Evolutionary conservation across 2,797 vertebrate species (phyloP).

Genomic region (Australoheros facetus): DNA sequence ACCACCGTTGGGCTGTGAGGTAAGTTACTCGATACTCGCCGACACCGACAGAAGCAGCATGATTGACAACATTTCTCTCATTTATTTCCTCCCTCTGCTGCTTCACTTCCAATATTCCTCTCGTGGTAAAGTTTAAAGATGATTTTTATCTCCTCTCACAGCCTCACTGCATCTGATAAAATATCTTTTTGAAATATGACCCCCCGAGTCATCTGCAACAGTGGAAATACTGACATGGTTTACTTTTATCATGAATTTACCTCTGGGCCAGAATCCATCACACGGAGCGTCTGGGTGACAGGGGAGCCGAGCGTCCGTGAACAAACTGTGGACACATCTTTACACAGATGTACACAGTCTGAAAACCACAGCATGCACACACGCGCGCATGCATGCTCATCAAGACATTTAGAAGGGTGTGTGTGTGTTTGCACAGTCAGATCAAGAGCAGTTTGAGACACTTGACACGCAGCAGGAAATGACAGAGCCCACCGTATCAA

Average conservation of each 20-base stretch:
- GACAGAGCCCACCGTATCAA: constrained; percentile 43
- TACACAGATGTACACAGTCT: constrained; percentile 33
- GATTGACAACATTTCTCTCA: constrained; percentile 56
- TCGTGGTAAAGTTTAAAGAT: constrained; percentile 47
- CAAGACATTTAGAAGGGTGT: background rate
- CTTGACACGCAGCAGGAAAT: constrained; percentile 56
- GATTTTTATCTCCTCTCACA: constrained; percentile 58
- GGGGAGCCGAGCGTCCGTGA: constrained; percentile 12
- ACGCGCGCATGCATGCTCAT: constrained; percentile 2
- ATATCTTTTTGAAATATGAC: constrained; percentile 65
- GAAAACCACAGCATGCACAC: constrained; percentile 21
- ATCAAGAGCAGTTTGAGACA: constrained; percentile 60
- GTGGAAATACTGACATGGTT: constrained; percentile 58
- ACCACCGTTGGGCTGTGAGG: constrained; percentile 50
- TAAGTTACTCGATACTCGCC: constrained; percentile 68
- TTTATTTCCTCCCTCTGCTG: constrained; percentile 54
- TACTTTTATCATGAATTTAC: constrained; percentile 50
- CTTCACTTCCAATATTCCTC: constrained; percentile 51
- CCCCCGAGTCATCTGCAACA: constrained; percentile 25
- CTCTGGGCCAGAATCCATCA: constrained; percentile 37
- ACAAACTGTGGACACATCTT: constrained; percentile 24
- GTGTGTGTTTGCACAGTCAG: constrained; percentile 8
- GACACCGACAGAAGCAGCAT: constrained; percentile 63
- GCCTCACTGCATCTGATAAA: constrained; percentile 55
- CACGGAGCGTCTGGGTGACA: constrained; percentile 14